These are phyloP conservation scores for Tetropium fuscum DNA, from an alignment of 2,888 invertebrate genomes.

Conservation along the genomic window DNA sequence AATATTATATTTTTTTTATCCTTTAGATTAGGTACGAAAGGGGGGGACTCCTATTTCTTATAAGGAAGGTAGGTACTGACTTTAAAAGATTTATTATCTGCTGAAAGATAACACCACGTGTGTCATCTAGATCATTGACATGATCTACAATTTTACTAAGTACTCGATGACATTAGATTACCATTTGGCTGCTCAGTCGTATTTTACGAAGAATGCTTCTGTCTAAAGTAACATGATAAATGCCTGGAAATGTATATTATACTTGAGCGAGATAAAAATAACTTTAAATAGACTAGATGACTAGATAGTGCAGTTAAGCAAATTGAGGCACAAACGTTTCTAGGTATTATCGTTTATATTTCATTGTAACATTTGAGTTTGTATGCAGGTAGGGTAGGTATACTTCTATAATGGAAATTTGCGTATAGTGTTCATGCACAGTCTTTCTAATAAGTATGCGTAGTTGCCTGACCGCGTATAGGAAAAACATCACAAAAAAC, in stretches of 20 bases:
- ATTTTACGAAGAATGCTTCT: conserved; percentile 6
- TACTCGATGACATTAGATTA: conserved; percentile 1
- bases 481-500: too few relatives aligned
- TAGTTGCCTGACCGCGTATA: too few relatives aligned
- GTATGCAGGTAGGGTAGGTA: too few relatives aligned
- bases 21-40: too few relatives aligned
- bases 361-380: too few relatives aligned
- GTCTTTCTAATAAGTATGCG: too few relatives aligned
- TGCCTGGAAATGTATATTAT: conserved; percentile 5
- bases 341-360: conserved; percentile 1
- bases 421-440: too few relatives aligned
- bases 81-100: too few relatives aligned
- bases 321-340: background rate
- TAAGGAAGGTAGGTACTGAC: too few relatives aligned
- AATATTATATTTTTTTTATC: too few relatives aligned
- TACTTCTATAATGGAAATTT: too few relatives aligned
- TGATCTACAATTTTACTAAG: conserved; percentile 2
- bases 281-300: conserved; percentile 7
- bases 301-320: background rate
- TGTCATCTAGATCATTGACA: conserved; percentile 5
- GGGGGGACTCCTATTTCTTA: too few relatives aligned
- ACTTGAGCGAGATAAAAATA: conserved; percentile 8
- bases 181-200: conserved; percentile 2
- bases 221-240: conserved; percentile 2
- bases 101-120: background rate